phyloP scores from a whole-genome alignment of 2,113 vertebrate species.

The human region GRCh38 chr12:59939001-59939500 shows the following conservation, averaged over 20 bases:
- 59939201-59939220: background rate
- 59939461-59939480: background rate
- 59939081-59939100: background rate
- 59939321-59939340: background rate
- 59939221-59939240: background rate
- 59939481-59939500: conserved; percentile 17
- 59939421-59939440: background rate
- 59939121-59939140: background rate
- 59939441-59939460: background rate
- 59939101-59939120: background rate
- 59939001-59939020: background rate
- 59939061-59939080: background rate
- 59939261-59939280: background rate
- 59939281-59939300: background rate
- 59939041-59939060: background rate
- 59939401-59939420: background rate
- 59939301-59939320: background rate
- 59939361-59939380: background rate
- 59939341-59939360: background rate
- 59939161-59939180: background rate
- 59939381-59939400: background rate
- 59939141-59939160: background rate
- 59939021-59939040: background rate
- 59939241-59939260: background rate
- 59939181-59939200: background rate